Conservation (phyloP, 2,888 invertebrate genomes). For the Lymantria monacha region DNA sequence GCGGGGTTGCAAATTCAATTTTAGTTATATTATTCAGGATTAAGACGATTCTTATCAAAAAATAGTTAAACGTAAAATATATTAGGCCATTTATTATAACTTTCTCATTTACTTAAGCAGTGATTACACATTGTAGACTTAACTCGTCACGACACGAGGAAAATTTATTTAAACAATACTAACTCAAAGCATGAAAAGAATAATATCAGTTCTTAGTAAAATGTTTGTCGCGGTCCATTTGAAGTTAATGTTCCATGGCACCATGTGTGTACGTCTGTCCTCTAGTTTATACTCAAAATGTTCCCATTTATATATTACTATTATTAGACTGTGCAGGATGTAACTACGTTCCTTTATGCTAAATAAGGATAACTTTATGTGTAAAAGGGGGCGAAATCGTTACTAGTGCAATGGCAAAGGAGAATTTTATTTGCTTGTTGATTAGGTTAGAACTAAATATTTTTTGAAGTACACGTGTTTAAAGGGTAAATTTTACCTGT, state of each 20-base stretch:
- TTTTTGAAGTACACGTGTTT: too few relatives aligned
- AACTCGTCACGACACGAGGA: too few relatives aligned
- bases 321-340: constrained; percentile 35
- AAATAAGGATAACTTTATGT: constrained; percentile 11
- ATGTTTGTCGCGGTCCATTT: constrained; percentile 38
- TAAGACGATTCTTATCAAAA: too few relatives aligned
- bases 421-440: not conserved
- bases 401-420: not conserved
- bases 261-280: constrained; percentile 35
- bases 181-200: not conserved
- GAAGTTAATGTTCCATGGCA: constrained; percentile 35
- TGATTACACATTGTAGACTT: too few relatives aligned
- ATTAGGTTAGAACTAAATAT: not conserved
- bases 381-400: not conserved
- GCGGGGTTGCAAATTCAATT: too few relatives aligned
- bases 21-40: too few relatives aligned
- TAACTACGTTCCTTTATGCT: constrained; percentile 23
- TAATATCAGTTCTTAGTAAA: constrained; percentile 13
- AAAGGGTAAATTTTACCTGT: too few relatives aligned
- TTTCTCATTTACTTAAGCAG: too few relatives aligned
- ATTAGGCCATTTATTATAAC: too few relatives aligned
- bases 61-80: too few relatives aligned
- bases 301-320: constrained; percentile 31
- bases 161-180: too few relatives aligned
- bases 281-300: constrained; percentile 32